Evolutionary conservation across 1,140 invertebrate species (phyloP).

Genomic region (Linepithema humile): DNA sequence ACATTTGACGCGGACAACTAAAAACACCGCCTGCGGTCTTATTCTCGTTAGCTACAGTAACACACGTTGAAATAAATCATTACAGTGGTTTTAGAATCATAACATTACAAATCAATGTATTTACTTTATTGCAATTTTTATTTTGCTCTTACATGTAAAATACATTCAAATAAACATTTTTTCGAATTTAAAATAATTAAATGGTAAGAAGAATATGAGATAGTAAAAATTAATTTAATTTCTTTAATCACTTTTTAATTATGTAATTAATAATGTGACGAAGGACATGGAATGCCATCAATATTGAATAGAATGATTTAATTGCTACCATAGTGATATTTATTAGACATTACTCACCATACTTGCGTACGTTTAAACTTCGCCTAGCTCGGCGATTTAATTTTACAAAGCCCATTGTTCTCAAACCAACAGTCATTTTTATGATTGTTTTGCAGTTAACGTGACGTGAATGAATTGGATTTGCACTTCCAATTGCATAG

Average conservation of each 20-base stretch:
- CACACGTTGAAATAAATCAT: background rate
- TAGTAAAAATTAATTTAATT: too few species aligned
- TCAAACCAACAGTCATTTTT: constrained; percentile 64
- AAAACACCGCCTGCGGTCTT: background rate
- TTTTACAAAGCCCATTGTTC: constrained; percentile 65
- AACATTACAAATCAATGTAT: background rate
- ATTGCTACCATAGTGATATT: too few species aligned
- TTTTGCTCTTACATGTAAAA: background rate
- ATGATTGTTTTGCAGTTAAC: background rate
- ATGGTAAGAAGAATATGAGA: too few species aligned
- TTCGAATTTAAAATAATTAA: too few species aligned
- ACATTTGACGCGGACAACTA: background rate
- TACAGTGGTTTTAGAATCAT: background rate
- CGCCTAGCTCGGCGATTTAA: constrained; percentile 66
- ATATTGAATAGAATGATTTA: too few species aligned
- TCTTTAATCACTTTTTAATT: too few species aligned
- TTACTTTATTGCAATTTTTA: too few species aligned
- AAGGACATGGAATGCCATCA: too few species aligned
- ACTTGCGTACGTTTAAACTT: constrained; percentile 66
- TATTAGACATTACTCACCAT: constrained; percentile 63
- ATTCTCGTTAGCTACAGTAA: background rate
- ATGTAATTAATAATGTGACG: too few species aligned
- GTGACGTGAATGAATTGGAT: background rate
- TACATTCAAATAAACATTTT: background rate
- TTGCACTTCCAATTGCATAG: background rate